Conservation (phyloP, 2,797 vertebrate species). For the Lagocephalus sceleratus region DNA sequence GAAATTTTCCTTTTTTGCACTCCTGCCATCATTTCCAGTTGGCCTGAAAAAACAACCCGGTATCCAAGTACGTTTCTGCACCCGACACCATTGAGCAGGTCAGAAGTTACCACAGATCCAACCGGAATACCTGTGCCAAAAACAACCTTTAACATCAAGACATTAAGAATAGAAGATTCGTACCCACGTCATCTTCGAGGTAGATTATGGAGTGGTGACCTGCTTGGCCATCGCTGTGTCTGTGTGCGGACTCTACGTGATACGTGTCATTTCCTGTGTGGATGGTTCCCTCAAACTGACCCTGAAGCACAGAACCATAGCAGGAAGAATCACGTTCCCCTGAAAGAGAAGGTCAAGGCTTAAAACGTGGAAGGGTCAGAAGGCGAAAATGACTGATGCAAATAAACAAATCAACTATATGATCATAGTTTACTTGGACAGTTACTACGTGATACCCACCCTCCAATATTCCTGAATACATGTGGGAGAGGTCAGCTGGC, state of each 20-base stretch:
- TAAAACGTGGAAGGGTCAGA: slow-evolving; percentile 10
- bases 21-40: background rate
- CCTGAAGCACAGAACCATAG: slow-evolving; percentile 77
- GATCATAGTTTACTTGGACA: background rate
- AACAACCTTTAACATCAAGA: background rate
- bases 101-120: background rate
- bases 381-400: slow-evolving; percentile 1
- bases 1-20: background rate
- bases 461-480: slow-evolving; percentile 78
- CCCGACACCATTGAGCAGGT: background rate
- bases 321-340: slow-evolving; percentile 75
- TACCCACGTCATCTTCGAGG: slow-evolving; percentile 80
- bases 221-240: slow-evolving; percentile 41
- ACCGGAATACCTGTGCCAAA: background rate
- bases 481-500: slow-evolving; percentile 70
- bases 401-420: background rate
- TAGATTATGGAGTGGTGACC: slow-evolving; percentile 81
- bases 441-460: slow-evolving; percentile 53
- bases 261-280: slow-evolving; percentile 75
- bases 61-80: background rate
- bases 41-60: background rate
- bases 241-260: slow-evolving; percentile 71
- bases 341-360: slow-evolving; percentile 37
- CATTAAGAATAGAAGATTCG: slow-evolving; percentile 28
- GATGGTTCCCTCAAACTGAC: slow-evolving; percentile 82